Base-by-base conservation (phyloP, 2,797 vertebrate genomes). In the Xenentodon cancila region DNA sequence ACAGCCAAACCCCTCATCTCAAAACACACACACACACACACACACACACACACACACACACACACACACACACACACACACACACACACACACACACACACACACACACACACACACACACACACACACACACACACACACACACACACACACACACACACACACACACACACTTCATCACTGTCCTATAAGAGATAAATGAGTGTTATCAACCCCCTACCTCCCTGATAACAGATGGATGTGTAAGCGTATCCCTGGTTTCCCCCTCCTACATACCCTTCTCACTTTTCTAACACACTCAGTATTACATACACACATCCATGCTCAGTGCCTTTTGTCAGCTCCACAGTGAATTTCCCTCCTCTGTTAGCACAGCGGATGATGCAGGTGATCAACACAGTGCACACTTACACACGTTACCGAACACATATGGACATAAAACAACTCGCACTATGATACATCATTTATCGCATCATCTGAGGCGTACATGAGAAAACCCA, bases 121-220 rank as follows among this genome's bases (percentile, higher is more conserved):
- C 25, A 25, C 25, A 25, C 25, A 25, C 25, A 25, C 25, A 25
- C 25, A 25, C 25, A 25, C 25, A 3, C 25, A 25, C 25, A 25
- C 25, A 25, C 25, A 25, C 25, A 25, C 25, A 25, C 25, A 25
- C 25, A 25, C 5, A 25, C 25, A 25, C 25, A 25, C 64, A 64
- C 58, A 75, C 71, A 62, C 20, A 66, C 72, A 63, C 69, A 56
- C 27, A 16, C 68, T 72, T 48, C 64, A 71, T 51, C 2, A 37
- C 68, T 67, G 71, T 87, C 78, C 77, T 67, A 49, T 56, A 60
- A 0, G 47, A 85, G 80, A 89, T 81, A 84, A 77, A 85, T 84
- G 81, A 87, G 79, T 53, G 16, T 77, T 34, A 87, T 87, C 83
- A 76, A 69, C 76, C 72, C 84, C 77, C 79, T 20, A 77, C 82